Evolutionary conservation across 2,113 vertebrate species (phyloP).

Genomic region (Vimba vimba): DNA sequence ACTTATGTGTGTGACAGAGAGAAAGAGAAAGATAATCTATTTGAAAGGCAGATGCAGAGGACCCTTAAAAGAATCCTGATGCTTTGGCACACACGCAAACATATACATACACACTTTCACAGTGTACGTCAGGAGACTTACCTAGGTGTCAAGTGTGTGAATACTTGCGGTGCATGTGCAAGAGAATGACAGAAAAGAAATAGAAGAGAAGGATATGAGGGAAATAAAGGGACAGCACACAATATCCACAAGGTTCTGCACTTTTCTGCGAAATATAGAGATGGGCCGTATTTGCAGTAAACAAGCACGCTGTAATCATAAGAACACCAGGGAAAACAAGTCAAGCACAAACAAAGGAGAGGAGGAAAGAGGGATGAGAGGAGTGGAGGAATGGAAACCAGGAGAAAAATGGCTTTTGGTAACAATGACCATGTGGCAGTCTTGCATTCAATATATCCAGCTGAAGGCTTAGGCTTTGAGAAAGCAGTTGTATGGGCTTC

Average conservation of each 20-base stretch:
- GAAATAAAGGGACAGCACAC: constrained; percentile 4
- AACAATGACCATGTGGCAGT: constrained; percentile 29
- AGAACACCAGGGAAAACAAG: constrained; percentile 29
- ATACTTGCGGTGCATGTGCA: background rate
- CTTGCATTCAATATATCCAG: constrained; percentile 18
- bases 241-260: constrained; percentile 10
- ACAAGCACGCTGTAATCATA: constrained; percentile 20
- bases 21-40: constrained; percentile 1
- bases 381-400: constrained; percentile 1
- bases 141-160: constrained; percentile 26
- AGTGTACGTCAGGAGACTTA: background rate
- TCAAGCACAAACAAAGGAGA: constrained; percentile 38
- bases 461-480: constrained; percentile 30
- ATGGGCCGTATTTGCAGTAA: background rate
- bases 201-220: background rate
- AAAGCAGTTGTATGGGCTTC: constrained; percentile 15
- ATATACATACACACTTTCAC: background rate
- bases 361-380: constrained; percentile 17
- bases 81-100: background rate
- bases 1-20: background rate
- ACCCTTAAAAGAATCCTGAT: constrained; percentile 29
- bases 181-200: constrained; percentile 18
- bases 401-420: constrained; percentile 23
- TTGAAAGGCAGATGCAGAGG: constrained; percentile 35
- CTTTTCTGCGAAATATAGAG: background rate